Conservation (phyloP, 2,797 vertebrate genomes). For the Pipistrellus pygmaeus region DNA sequence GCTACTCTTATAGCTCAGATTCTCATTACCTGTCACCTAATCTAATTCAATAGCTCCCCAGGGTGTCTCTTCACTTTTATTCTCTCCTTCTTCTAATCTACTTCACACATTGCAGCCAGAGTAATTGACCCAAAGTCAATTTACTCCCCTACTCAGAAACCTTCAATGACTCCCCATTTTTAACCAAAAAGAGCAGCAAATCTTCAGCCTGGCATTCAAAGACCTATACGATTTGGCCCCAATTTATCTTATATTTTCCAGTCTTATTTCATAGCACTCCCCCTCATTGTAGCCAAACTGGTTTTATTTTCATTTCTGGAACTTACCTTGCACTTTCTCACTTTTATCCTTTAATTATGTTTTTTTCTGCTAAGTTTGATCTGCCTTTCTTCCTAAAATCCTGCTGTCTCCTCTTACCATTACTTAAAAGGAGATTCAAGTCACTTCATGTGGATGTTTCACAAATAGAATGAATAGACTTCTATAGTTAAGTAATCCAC, state of each 20-base stretch:
- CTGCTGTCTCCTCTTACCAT: constrained; percentile 60
- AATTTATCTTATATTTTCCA: constrained; percentile 76
- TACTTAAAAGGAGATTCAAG: constrained; percentile 66
- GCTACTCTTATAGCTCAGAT: constrained; percentile 73
- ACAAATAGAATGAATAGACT: constrained; percentile 61
- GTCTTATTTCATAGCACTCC: constrained; percentile 70
- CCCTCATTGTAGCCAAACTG: constrained; percentile 70
- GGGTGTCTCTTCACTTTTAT: constrained; percentile 80
- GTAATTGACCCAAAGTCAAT: constrained; percentile 81
- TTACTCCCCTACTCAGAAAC: constrained; percentile 78
- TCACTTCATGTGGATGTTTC: constrained; percentile 56
- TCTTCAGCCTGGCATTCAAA: constrained; percentile 76
- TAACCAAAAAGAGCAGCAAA: constrained; percentile 79
- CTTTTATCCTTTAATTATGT: constrained; percentile 51
- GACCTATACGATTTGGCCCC: constrained; percentile 69
- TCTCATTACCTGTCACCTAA: constrained; percentile 79
- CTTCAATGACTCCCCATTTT: constrained; percentile 80
- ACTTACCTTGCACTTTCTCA: constrained; percentile 68
- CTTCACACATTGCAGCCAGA: constrained; percentile 74
- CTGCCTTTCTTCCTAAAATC: constrained; percentile 66
- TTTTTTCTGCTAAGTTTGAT: constrained; percentile 54
- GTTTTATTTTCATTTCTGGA: constrained; percentile 76
- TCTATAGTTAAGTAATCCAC: constrained; percentile 60
- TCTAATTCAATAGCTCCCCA: constrained; percentile 81
- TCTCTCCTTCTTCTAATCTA: constrained; percentile 77